Evolutionary conservation across 2,888 invertebrate species (phyloP).

Genomic region (Drosophila tanythrix): DNA sequence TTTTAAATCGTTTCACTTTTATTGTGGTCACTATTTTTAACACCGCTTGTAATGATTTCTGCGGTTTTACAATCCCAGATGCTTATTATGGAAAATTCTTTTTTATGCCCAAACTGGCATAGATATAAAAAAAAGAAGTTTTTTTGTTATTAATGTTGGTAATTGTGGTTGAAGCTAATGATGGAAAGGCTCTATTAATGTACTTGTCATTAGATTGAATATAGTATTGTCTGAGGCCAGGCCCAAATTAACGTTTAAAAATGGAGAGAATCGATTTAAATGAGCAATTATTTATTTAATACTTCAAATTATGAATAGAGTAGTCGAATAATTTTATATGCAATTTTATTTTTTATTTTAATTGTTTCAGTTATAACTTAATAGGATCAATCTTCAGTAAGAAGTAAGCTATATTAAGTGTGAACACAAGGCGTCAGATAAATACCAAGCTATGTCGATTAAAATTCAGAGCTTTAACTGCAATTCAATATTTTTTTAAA

Average conservation of each 20-base stretch:
- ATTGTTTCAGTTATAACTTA: not conserved
- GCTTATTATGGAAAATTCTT: slow-evolving; percentile 14
- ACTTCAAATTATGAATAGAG: not conserved
- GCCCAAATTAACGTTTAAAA: not conserved
- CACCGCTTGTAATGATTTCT: slow-evolving; percentile 55
- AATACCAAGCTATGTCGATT: not conserved
- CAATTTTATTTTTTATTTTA: not conserved
- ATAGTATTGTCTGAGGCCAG: not conserved
- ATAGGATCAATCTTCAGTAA: not conserved
- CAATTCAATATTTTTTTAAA: not conserved
- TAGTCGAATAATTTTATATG: not conserved
- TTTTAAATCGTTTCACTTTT: slow-evolving; percentile 48
- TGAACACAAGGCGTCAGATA: not conserved
- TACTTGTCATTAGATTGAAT: slow-evolving; percentile 4
- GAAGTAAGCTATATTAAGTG: not conserved
- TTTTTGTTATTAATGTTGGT: slow-evolving; percentile 35
- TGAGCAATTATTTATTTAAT: not conserved
- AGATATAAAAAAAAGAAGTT: not conserved
- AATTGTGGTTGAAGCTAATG: slow-evolving; percentile 46
- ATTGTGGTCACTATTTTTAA: slow-evolving; percentile 60
- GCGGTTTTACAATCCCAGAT: slow-evolving; percentile 48
- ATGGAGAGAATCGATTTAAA: not conserved
- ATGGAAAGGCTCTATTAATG: not conserved
- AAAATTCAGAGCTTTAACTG: not conserved
- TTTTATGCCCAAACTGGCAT: not conserved